Conservation (phyloP, 2,888 invertebrate species). For the Conistra vaccinii region DNA sequence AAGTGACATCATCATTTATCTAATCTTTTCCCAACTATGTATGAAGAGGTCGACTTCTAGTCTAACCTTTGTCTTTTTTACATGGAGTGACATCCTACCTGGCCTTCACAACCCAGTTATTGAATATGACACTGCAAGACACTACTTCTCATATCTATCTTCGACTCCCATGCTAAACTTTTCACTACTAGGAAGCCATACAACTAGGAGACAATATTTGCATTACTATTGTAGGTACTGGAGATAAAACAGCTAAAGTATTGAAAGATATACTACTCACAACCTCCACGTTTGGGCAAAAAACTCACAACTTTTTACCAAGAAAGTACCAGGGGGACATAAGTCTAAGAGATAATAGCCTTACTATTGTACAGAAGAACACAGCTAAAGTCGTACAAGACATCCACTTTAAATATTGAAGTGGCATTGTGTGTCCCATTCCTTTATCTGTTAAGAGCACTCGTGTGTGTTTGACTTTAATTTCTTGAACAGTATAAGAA, state of each 20-base stretch:
- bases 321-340: constrained; percentile 7
- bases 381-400: constrained; percentile 29
- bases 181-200: neutral
- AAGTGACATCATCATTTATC: too few relatives aligned
- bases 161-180: neutral
- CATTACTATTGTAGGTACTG: neutral
- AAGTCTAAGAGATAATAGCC: constrained; percentile 7
- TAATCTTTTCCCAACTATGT: neutral
- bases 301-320: neutral
- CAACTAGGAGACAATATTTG: neutral
- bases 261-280: neutral
- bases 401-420: constrained; percentile 53
- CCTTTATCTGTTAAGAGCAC: constrained; percentile 44
- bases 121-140: neutral
- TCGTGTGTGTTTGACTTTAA: constrained; percentile 45
- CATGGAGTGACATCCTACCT: neutral
- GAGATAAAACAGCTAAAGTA: neutral
- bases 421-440: constrained; percentile 36
- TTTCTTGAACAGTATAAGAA: constrained; percentile 29
- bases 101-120: neutral
- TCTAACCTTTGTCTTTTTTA: neutral
- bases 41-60: neutral
- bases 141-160: neutral
- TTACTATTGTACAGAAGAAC: constrained; percentile 18
- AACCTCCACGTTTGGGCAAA: neutral